Evolutionary conservation across 1,140 invertebrate genomes (phyloP).

Genomic region (Thrips palmi): DNA sequence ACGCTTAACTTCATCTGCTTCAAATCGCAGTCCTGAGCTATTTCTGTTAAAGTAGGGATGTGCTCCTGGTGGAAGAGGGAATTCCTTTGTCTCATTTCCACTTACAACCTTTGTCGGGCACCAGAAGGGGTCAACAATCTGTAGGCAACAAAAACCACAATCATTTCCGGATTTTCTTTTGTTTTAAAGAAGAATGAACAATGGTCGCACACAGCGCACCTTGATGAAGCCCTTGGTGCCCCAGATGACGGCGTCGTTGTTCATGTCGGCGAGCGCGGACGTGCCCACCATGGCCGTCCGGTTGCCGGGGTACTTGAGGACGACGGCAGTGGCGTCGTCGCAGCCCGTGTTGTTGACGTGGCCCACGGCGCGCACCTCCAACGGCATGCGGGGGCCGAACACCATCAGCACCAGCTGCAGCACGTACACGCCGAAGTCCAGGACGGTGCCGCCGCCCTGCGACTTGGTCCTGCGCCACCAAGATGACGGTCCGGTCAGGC

Average conservation of each 20-base stretch:
- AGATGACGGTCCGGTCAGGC: no score
- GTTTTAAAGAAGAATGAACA: no score
- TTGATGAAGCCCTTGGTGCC: constrained; percentile 47
- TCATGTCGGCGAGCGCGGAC: constrained; percentile 28
- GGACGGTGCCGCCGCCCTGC: constrained; percentile 57
- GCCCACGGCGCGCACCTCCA: constrained; percentile 38
- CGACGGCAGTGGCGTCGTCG: constrained; percentile 39
- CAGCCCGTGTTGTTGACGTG: constrained; percentile 45
- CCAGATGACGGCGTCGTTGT: constrained; percentile 43
- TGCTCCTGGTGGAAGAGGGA: constrained; percentile 31
- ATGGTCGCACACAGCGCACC: no score
- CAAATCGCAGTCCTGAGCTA: constrained; percentile 47
- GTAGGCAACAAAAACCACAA: constrained; percentile 3
- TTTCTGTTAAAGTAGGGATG: constrained; percentile 39
- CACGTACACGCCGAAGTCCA: constrained; percentile 70
- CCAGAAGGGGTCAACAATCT: constrained; percentile 23
- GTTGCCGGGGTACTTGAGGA: constrained; percentile 40
- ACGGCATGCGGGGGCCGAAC: constrained; percentile 48
- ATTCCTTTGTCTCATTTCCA: constrained; percentile 23
- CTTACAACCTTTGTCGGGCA: constrained; percentile 23
- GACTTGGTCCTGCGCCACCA: constrained; percentile 24
- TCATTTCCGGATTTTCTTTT: constrained; percentile 8
- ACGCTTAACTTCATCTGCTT: constrained; percentile 48
- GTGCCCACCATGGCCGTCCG: constrained; percentile 41
- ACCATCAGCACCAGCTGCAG: constrained; percentile 54